Evolutionary conservation across 2,113 vertebrate species (phyloP), one percentile per base, ranked within the genome.

Genomic region (Dromas ardeola): DNA sequence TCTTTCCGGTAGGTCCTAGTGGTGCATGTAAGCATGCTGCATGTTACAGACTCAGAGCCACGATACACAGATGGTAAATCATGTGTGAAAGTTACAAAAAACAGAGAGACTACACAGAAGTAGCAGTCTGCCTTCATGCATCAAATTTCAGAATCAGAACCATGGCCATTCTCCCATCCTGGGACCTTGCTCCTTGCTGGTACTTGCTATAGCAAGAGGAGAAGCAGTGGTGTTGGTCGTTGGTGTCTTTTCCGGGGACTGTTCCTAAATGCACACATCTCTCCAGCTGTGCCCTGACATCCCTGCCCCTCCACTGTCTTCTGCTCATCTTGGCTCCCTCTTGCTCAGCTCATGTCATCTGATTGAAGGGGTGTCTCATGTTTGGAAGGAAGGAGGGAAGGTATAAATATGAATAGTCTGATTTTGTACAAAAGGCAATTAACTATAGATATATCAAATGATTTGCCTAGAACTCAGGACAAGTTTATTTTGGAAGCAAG

Each of bases 11-110:
- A 59, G 6, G 7, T 38, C 36, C 34, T 55, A 26, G 15, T 29
- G 7, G 13, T 90, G 19, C 45, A 27, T 72, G 83, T 52, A 65
- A 43, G 15, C 27, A 34, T 22, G 13, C 50, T 66, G 9, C 13
- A 40, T 1, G 0, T 42, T 79, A 55, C 38, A 58, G 0, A 25
- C 58, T 79, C 40, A 56, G 23, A 79, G 18, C 11, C 0, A 0
- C 50, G 22, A 14, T 47, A 42, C 0, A 5, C 32, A 59, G 13
- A 38, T 34, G 19, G 10, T 70, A 86, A 61, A 47, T 65, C 10
- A 22, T 43, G 23, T 58, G 3, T 22, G 40, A 69, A 80, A 65
- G 21, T 56, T 58, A 42, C 4, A 45, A 69, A 72, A 87, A n/a
- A 6, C 42, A 34, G 34, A 34, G 10, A 32, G 8, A 25, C 13